These are phyloP conservation scores for Typhlichthys eigenmanni DNA, from an alignment of 2,797 vertebrate species.

Conservation along the genomic window DNA sequence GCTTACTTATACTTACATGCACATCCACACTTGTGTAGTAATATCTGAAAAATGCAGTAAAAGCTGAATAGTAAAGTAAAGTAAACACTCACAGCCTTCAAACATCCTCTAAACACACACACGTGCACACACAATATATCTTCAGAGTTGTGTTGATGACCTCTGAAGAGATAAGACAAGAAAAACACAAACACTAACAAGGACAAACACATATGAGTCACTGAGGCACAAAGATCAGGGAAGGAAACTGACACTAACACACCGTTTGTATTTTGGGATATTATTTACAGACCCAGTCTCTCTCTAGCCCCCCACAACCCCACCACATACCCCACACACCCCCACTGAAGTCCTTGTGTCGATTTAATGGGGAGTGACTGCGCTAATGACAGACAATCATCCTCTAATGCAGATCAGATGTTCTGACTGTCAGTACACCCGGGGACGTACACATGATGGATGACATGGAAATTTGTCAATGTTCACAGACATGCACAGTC, in stretches of 20 bases:
- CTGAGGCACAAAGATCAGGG: conserved; percentile 17
- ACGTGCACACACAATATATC: conserved; percentile 17
- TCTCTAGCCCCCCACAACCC: conserved; percentile 2
- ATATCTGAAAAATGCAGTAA: conserved; percentile 2
- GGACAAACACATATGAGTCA: conserved; percentile 10
- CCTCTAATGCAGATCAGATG: conserved; percentile 57
- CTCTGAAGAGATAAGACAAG: conserved; percentile 19
- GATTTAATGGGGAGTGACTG: conserved; percentile 35
- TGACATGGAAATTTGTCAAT: conserved; percentile 26
- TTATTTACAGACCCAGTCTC: background rate
- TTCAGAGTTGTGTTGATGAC: conserved; percentile 30
- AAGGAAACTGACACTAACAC: conserved; percentile 10
- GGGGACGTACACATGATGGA: conserved; percentile 16
- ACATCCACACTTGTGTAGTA: background rate
- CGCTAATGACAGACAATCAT: conserved; percentile 52
- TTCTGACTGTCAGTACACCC: conserved; percentile 40
- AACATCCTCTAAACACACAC: conserved; percentile 34
- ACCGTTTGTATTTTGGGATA: conserved; percentile 20
- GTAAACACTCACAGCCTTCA: conserved; percentile 44
- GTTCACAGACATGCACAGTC: conserved; percentile 32
- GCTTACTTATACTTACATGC: background rate
- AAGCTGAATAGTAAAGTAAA: background rate
- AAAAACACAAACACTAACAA: too few relatives aligned
- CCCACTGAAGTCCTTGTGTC: conserved; percentile 43
- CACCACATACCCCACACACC: conserved; percentile 10